Evolutionary conservation across 2,888 invertebrate genomes (phyloP).

Genomic region (Drosophila prostipennis): DNA sequence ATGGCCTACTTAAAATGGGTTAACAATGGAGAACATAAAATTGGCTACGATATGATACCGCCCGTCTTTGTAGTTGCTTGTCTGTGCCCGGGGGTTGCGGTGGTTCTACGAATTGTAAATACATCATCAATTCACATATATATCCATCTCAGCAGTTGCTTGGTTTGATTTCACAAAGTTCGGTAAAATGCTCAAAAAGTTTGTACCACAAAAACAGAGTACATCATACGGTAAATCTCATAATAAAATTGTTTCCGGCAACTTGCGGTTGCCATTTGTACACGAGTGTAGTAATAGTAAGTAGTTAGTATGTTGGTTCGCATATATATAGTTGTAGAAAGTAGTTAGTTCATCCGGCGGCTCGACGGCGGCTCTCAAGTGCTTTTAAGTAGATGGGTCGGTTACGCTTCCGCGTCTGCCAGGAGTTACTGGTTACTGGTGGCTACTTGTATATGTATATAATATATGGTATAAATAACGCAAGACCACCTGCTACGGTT

Average conservation of each 20-base stretch:
- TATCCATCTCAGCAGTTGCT: conserved; percentile 46
- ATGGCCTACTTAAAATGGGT: conserved; percentile 20
- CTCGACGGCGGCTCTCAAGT: conserved; percentile 19
- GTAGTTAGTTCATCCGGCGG: conserved; percentile 43
- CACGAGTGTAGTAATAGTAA: conserved; percentile 42
- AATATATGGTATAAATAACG: conserved; percentile 50
- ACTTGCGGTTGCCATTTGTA: conserved; percentile 35
- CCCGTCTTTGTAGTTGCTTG: background rate
- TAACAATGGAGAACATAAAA: conserved; percentile 39
- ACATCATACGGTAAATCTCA: conserved; percentile 69
- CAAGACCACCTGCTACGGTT: conserved; percentile 29
- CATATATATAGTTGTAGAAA: conserved; percentile 37
- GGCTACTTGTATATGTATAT: conserved; percentile 44
- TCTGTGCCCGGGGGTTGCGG: conserved; percentile 7
- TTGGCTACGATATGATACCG: conserved; percentile 58
- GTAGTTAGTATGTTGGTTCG: conserved; percentile 23
- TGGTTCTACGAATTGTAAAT: conserved; percentile 35
- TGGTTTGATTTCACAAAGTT: conserved; percentile 56
- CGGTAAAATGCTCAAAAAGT: conserved; percentile 76
- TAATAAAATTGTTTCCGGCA: conserved; percentile 54
- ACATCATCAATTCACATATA: conserved; percentile 46
- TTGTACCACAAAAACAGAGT: conserved; percentile 73
- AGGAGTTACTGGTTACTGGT: conserved; percentile 7
- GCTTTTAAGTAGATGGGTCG: conserved; percentile 57
- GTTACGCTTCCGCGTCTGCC: conserved; percentile 41